A percentile compares a stretch with the other conserved stretches of the same genome.
Conservation (phyloP, 2,888 invertebrate species). For the Epinotia ramella region DNA sequence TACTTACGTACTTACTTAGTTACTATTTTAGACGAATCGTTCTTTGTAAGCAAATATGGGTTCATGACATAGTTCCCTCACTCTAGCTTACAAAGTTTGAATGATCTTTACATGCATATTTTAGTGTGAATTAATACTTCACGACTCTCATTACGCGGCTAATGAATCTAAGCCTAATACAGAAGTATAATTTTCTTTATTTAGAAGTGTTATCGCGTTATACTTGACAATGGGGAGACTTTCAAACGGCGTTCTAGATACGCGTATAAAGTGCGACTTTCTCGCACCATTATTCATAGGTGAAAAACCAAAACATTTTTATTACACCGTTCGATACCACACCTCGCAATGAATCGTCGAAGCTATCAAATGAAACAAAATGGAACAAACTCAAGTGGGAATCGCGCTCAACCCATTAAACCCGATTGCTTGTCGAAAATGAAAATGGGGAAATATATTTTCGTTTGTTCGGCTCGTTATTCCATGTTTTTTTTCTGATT, state of each 20-base stretch:
- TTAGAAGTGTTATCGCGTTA: too few relatives aligned
- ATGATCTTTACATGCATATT: too few relatives aligned
- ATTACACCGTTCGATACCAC: conserved; percentile 55
- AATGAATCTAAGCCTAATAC: too few relatives aligned
- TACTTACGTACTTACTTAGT: too few relatives aligned
- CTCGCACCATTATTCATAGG: conserved; percentile 21
- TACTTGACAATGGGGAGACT: background rate
- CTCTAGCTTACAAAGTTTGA: too few relatives aligned
- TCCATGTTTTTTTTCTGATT: conserved; percentile 73
- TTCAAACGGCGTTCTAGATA: background rate
- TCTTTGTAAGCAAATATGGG: too few relatives aligned
- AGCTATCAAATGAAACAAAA: conserved; percentile 78
- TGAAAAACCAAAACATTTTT: conserved; percentile 45
- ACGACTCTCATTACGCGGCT: too few relatives aligned
- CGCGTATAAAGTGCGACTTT: background rate
- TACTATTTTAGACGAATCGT: too few relatives aligned
- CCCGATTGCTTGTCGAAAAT: conserved; percentile 82
- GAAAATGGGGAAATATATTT: conserved; percentile 80
- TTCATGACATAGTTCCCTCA: too few relatives aligned
- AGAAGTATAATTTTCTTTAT: too few relatives aligned
- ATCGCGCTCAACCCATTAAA: conserved; percentile 79
- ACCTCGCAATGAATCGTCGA: conserved; percentile 66
- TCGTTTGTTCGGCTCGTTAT: conserved; percentile 72
- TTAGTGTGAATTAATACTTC: too few relatives aligned
- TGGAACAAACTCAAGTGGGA: conserved; percentile 81